These are phyloP conservation scores for Alloplasta piceator DNA, from an alignment of 2,888 invertebrate genomes.

Conservation along the genomic window DNA sequence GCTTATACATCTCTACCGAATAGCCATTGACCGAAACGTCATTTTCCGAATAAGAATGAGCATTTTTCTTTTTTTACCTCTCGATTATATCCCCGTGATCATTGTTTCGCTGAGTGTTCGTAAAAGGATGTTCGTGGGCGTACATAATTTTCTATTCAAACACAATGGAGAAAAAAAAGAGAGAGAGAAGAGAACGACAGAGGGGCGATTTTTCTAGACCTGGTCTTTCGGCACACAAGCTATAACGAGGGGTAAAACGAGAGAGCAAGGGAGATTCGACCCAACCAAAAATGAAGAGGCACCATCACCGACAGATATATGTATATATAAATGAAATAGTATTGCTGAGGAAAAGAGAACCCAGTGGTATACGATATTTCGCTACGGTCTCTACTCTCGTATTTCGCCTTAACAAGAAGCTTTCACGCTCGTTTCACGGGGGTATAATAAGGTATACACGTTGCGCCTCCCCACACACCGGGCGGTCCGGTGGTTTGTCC, in stretches of 20 bases:
- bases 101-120: constrained; percentile 42
- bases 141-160: constrained; percentile 51
- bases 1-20: constrained; percentile 9
- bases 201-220: constrained; percentile 24
- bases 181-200: constrained; percentile 16
- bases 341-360: background rate
- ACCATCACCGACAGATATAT: constrained; percentile 32
- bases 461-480: constrained; percentile 32
- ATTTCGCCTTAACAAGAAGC: constrained; percentile 68
- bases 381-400: constrained; percentile 63
- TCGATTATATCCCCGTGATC: constrained; percentile 6
- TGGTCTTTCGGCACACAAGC: constrained; percentile 12
- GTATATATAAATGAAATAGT: constrained; percentile 36
- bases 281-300: constrained; percentile 25
- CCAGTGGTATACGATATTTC: constrained; percentile 50
- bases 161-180: constrained; percentile 9
- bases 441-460: constrained; percentile 49
- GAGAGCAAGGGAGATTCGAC: background rate
- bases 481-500: constrained; percentile 65
- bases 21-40: constrained; percentile 11
- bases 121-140: constrained; percentile 35
- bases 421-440: constrained; percentile 69
- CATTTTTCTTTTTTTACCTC: background rate
- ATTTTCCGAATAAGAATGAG: constrained; percentile 13
- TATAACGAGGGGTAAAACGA: constrained; percentile 44